A percentile compares a stretch with the other conserved stretches of the same genome.
These are phyloP conservation scores for Gambusia yucatana DNA, from an alignment of 2,797 vertebrate genomes.

Conservation along the genomic window DNA sequence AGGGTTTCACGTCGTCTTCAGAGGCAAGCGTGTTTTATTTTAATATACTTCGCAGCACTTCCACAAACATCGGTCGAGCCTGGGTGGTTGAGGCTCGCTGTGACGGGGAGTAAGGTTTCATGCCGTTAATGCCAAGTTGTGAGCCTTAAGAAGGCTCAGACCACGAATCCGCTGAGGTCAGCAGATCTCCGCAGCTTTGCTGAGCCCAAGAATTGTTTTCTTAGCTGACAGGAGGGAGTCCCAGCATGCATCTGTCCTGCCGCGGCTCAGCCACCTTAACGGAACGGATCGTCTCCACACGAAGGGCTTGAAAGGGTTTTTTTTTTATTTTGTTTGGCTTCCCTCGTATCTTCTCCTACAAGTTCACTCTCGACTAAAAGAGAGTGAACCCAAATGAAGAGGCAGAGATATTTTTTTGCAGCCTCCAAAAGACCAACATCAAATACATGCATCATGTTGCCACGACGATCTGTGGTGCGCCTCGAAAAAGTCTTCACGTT, in stretches of 20 bases:
- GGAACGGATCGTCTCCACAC: not conserved
- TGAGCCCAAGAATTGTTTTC: not conserved
- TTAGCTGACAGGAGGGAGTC: not conserved
- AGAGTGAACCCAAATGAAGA: too few relatives aligned
- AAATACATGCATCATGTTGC: not conserved
- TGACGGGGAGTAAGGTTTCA: not conserved
- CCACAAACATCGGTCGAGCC: not conserved
- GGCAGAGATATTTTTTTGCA: not conserved
- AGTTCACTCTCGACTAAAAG: not conserved
- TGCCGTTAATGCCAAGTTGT: not conserved
- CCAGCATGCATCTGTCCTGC: not conserved
- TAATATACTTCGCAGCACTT: not conserved
- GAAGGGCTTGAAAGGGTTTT: not conserved
- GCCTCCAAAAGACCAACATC: not conserved
- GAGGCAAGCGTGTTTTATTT: not conserved
- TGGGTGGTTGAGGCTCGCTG: not conserved
- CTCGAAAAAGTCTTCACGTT: not conserved
- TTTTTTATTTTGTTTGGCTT: not conserved
- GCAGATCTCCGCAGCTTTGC: not conserved
- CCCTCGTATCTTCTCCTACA: not conserved
- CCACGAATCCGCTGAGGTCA: not conserved
- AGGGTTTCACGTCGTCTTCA: not conserved
- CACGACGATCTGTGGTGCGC: not conserved
- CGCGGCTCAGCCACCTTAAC: not conserved
- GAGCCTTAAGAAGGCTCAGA: constrained; percentile 4